Conservation (phyloP, 2,888 invertebrate species). For the Eilema caniola region DNA sequence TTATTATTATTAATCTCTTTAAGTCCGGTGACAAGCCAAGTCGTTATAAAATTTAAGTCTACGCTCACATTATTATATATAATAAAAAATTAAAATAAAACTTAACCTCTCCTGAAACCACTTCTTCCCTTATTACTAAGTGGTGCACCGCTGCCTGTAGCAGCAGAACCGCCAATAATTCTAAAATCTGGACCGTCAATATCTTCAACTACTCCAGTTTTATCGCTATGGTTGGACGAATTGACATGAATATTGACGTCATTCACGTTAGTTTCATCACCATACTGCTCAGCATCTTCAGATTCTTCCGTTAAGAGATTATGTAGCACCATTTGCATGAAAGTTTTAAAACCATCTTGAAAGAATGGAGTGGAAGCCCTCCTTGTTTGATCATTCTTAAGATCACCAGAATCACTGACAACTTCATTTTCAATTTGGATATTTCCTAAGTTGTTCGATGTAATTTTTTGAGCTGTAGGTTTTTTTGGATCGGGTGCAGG, state of each 20-base stretch:
- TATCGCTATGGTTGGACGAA: background rate
- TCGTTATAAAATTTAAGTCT: constrained; percentile 25
- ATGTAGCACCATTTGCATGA: constrained; percentile 10
- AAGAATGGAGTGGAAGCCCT: background rate
- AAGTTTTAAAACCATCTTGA: constrained; percentile 12
- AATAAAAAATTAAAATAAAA: background rate
- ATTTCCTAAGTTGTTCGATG: background rate
- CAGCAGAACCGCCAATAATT: constrained; percentile 75
- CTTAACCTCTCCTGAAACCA: constrained; percentile 28
- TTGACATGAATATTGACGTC: background rate
- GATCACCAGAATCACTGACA: background rate
- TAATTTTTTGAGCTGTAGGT: background rate
- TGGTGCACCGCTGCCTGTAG: constrained; percentile 74
- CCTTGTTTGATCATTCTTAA: background rate
- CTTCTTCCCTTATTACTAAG: constrained; percentile 70
- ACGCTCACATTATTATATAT: background rate
- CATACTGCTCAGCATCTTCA: background rate
- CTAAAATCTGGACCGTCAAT: constrained; percentile 58
- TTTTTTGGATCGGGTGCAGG: background rate
- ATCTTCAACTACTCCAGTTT: constrained; percentile 24
- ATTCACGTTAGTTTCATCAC: background rate
- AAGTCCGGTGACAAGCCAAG: constrained; percentile 42
- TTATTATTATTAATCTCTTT: constrained; percentile 14
- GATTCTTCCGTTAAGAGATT: background rate
- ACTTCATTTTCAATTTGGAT: background rate